Conservation (phyloP, 2,797 vertebrate genomes). For the Acanthis flammea region DNA sequence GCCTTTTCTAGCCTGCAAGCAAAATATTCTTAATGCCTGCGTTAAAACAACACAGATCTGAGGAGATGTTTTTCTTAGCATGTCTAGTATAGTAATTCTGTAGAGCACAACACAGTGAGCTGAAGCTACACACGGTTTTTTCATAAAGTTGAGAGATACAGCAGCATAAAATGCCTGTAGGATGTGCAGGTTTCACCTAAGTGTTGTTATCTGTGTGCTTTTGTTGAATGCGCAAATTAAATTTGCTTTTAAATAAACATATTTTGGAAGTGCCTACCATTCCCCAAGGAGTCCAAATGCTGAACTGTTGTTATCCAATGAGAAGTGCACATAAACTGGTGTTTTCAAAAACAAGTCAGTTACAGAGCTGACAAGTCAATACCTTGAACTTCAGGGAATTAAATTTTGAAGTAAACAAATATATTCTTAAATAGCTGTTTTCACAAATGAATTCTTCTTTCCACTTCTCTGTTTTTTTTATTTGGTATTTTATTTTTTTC, state of each 20-base stretch:
- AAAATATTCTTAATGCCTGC: rapidly evolving
- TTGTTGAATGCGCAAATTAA: not conserved
- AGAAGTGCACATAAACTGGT: not conserved
- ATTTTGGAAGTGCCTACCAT: rapidly evolving
- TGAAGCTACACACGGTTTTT: rapidly evolving
- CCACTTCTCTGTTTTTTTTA: rapidly evolving
- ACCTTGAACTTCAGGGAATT: not conserved
- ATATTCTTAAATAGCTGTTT: not conserved
- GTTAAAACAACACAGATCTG: not conserved
- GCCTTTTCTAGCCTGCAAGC: not conserved
- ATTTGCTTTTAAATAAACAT: not conserved
- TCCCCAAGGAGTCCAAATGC: not conserved
- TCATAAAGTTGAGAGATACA: not conserved
- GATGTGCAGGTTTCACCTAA: not conserved
- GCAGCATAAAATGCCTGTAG: not conserved
- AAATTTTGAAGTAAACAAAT: not conserved
- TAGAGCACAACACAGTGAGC: not conserved
- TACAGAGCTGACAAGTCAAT: not conserved
- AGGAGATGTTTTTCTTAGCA: not conserved
- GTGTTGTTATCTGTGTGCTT: not conserved
- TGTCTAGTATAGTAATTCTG: not conserved
- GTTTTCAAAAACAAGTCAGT: not conserved
- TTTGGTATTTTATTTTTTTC: not conserved
- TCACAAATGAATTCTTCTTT: not conserved
- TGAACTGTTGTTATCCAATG: not conserved